Percentiles rank a stretch among this genome's conserved stretches.
Evolutionary conservation across 2,113 vertebrate genomes (phyloP).

Genomic region (Taurulus bubalis): DNA sequence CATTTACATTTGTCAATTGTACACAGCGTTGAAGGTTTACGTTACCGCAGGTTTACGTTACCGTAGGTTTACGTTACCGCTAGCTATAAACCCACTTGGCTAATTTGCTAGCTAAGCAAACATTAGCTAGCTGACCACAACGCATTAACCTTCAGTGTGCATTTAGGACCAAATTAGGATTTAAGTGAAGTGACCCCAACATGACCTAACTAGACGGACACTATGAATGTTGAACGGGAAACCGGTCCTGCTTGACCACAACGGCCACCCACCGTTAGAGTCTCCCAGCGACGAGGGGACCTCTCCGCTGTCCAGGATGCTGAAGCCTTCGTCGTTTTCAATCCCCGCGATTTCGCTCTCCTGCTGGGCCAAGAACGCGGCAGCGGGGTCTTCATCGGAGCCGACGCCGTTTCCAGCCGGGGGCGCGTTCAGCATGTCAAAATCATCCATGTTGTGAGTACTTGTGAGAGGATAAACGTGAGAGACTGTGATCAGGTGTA

Average conservation of each 20-base stretch:
- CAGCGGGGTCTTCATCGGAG: conserved; percentile 91
- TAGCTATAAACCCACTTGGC: conserved; percentile 1
- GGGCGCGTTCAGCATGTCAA: conserved; percentile 81
- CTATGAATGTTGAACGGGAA: not conserved
- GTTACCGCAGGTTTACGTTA: not conserved
- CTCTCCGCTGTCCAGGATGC: conserved; percentile 92
- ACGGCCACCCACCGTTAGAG: conserved; percentile 68
- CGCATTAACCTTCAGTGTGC: not conserved
- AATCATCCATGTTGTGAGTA: conserved; percentile 82
- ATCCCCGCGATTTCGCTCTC: conserved; percentile 95
- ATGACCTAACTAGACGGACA: not conserved
- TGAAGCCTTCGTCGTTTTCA: conserved; percentile 92
- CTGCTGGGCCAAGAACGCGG: conserved; percentile 93
- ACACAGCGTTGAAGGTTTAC: not conserved
- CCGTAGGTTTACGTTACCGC: not conserved
- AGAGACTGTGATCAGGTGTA: conserved; percentile 50
- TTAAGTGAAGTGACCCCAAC: not conserved
- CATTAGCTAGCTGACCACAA: conserved; percentile 30
- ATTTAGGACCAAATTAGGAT: not conserved
- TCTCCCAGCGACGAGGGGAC: conserved; percentile 85
- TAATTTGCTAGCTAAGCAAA: conserved; percentile 47
- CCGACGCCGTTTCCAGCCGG: conserved; percentile 81
- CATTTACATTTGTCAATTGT: not conserved
- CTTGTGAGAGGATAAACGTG: not conserved
- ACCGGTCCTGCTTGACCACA: not conserved